Evolutionary conservation across 2,888 invertebrate species (phyloP), one percentile per base, ranked within the genome.

Genomic region (Spodoptera exigua): DNA sequence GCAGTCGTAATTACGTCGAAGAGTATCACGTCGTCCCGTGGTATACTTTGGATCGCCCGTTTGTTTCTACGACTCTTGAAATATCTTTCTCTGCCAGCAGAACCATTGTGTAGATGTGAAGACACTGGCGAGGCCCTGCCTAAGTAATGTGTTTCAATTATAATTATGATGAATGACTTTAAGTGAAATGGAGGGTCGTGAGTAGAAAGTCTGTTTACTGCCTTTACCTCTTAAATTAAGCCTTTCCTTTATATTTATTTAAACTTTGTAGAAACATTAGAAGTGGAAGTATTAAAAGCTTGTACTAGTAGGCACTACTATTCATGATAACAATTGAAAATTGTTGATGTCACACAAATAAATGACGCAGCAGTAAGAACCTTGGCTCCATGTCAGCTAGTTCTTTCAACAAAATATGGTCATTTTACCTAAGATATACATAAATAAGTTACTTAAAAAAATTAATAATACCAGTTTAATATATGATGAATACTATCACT

Each of bases 41-140:
- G 60, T 84, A 84, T 61, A 61, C 61, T 35, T 60, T 57, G 49
- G 47, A 81, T 78, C 82, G 76, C 81, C 83, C 85, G 82, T 87
- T 86, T 87, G 87, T 85, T 85, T 82, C 83, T 86, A 84, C 83
- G 84, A 78, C 84, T 80, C 84, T 84, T 80, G 76, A 86, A 87
- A 88, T 86, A 84, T 86, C 87, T 87, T 80, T 84, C 80, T 80
- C 77, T 70, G 75, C 74, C 73, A 74, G 69, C 67, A 72, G 41
- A 35, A 27, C 56, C 71, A 78, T 80, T 78, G 70, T 72, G 54
- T 54, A 46, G 18, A 58, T 56, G 62, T 54, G 65, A 51, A 44
- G 37, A 17, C 37, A 39, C 1, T 49, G 39, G 46, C 54, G 51
- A 43, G 47, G 17, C 32, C 41, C 44, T 53, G 35, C 52, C 52